Base-by-base conservation (phyloP, 2,888 invertebrate species). In the Torymus auratus region DNA sequence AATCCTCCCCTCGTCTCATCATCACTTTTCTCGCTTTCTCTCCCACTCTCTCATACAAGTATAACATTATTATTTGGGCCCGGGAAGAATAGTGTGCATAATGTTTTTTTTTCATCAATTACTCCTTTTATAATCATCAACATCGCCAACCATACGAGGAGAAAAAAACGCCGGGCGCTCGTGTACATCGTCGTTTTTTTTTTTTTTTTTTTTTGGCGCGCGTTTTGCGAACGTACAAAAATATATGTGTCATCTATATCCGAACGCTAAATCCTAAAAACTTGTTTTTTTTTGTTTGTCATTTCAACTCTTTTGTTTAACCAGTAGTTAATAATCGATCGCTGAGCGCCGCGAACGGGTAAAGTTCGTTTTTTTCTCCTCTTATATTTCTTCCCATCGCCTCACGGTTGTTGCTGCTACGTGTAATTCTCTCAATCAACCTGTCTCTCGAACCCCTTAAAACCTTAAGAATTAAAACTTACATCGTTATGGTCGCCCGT, bases 11-110 rank as follows among this genome's bases (percentile, higher is more conserved):
- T 78, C 75, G 56, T 60, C 53, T 60, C 28, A 28, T 28, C 79
- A 70, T 82, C 61, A 75, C 75, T 74, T 67, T 70, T 67, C 68
- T 53, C 41, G 58, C 56, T 56, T 65, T 78, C 75, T 67, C 60
- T n/a, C 80, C 55, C 56, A 65, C 69, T 70, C 69, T 72, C 69
- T 70, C 52, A 81, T 71, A 81, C 83, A 85, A 85, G 83, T 86
- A 68, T 78, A 90, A 90, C 88, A 88, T 89, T 88, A 89, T 87
- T 90, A 89, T 87, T 90, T 90, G 89, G 90, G 89, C 90, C 89
- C 90, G 88, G 89, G 88, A 88, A 89, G 88, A 89, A 87, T 89
- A 88, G 87, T 89, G 87, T 88, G 79, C 76, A 77, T 28, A 28
- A 28, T 28, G 28, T 3, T 79, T 20, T 14, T 75, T 76, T 68